Evolutionary conservation across 2,113 vertebrate species (phyloP), one percentile per base, ranked within the genome.

Genomic region (Grallaria varia): DNA sequence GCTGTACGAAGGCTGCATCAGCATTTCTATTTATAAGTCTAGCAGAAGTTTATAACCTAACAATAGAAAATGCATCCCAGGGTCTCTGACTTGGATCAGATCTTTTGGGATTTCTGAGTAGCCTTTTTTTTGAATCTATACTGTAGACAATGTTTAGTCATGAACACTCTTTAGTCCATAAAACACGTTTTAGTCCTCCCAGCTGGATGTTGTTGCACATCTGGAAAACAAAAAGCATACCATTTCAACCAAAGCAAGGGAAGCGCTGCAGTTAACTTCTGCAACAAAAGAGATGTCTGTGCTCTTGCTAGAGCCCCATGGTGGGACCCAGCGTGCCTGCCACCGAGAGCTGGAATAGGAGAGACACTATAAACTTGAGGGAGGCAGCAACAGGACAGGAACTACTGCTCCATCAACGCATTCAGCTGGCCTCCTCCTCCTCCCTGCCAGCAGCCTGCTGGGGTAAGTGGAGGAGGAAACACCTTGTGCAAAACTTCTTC

Each of bases 141-240:
- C 68, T 37, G 47, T 83, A 94, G 96, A 86, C 72, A 74, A 39
- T 53, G 40, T 90, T 96, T 84, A 91, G 90, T 87, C 77, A 84
- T 92, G 86, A 97, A 89, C 84, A 82, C 20, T 6, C 88, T 96
- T 90, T 67, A 92, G 82, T 84, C 81, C 84, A 95, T 75, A 87
- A 73, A 87, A 86, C 52, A 86, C 22, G 8, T 86, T 96, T 93
- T 89, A 96, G 78, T 76, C 81, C 73, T 77, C 47, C 86, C 95
- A 86, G 95, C 83, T 95, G 94, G 78, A 89, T 95, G 67, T 64
- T 95, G 55, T 22, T 74, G 77, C 84, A 92, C 89, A 87, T 92
- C 91, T 87, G 87, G 84, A 93, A 96, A 96, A 93, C 76, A 96
- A 96, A 67, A 90, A 93, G 39, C 79, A 2, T 50, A 80, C 64